phyloP scores from a whole-genome alignment of 2,113 vertebrate genomes.

The Desmodus rotundus region DNA sequence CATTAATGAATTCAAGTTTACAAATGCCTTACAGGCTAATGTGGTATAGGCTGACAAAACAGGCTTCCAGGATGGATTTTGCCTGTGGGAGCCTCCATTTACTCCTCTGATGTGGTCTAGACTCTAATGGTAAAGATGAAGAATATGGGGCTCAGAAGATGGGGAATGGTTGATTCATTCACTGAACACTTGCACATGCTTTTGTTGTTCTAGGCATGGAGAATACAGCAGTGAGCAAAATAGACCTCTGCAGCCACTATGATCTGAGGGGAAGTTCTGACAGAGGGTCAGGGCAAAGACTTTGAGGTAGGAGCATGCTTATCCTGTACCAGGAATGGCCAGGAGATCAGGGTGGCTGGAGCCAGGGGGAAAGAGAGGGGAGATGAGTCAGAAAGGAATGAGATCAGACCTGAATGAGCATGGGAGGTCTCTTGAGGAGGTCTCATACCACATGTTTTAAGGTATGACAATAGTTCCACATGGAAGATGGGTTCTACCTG shows the following conservation, averaged over 20 bases:
- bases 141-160: not conserved
- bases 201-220: not conserved
- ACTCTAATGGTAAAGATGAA: not conserved
- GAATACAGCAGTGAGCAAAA: too few relatives aligned
- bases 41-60: fast-evolving
- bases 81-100: not conserved
- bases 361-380: not conserved
- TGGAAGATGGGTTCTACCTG: not conserved
- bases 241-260: too few relatives aligned
- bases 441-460: not conserved
- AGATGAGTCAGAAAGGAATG: not conserved
- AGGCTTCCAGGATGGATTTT: not conserved
- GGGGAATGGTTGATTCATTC: not conserved
- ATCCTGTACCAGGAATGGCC: not conserved
- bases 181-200: not conserved
- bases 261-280: not conserved
- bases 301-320: not conserved
- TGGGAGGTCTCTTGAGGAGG: not conserved
- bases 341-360: not conserved
- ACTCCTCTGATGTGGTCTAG: not conserved
- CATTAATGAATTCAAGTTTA: not conserved
- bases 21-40: not conserved
- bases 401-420: not conserved
- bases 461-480: not conserved
- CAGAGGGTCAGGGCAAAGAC: not conserved